Conservation (phyloP, 2,888 invertebrate genomes). For the Chironomus riparius region DNA sequence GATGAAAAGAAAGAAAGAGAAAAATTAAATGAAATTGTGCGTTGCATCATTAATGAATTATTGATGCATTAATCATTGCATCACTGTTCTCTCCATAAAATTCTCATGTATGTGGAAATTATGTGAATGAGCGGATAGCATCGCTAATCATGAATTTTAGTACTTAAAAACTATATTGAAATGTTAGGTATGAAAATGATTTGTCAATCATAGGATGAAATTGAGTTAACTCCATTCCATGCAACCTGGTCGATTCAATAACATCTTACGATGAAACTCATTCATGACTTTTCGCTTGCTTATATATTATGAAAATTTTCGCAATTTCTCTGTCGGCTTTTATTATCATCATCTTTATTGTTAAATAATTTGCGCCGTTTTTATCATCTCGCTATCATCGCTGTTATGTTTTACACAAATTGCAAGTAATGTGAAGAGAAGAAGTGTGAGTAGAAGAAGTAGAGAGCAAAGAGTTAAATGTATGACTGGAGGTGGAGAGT, state of each 20-base stretch:
- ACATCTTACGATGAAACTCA: too few relatives aligned
- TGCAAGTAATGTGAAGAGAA: background rate
- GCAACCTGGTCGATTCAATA: too few relatives aligned
- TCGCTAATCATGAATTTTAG: too few relatives aligned
- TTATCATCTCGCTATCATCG: constrained; percentile 24
- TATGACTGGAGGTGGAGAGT: background rate
- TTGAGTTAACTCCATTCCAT: too few relatives aligned
- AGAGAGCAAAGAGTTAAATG: background rate
- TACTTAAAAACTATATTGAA: too few relatives aligned
- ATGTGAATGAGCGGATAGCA: too few relatives aligned
- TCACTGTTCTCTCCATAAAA: too few relatives aligned
- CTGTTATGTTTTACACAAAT: background rate
- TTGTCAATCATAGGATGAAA: too few relatives aligned
- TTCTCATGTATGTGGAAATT: too few relatives aligned
- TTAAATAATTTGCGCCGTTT: constrained; percentile 19
- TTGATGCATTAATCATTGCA: background rate
- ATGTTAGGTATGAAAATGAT: too few relatives aligned
- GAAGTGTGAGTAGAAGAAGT: too few relatives aligned
- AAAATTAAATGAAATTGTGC: background rate
- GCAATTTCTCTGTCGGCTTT: background rate
- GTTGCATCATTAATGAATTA: constrained; percentile 1
- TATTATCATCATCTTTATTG: constrained; percentile 12
- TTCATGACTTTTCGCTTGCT: background rate
- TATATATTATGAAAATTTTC: background rate
- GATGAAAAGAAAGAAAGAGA: background rate